These are phyloP conservation scores for Ia io DNA, from an alignment of 2,113 vertebrate species.

Conservation along the genomic window DNA sequence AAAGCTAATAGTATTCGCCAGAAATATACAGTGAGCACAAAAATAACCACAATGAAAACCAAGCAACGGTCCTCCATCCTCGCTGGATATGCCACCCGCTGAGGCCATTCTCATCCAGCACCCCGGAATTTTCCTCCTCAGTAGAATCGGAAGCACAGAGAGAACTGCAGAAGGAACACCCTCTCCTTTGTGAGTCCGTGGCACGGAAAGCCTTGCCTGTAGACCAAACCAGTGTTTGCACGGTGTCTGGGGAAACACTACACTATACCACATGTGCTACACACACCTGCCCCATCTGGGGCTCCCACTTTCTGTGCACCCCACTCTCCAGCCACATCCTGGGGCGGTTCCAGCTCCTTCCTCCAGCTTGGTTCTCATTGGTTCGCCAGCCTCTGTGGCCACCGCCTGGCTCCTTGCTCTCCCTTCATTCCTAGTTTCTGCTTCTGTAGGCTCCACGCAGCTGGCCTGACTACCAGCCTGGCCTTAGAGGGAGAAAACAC, in stretches of 20 bases:
- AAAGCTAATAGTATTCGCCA: conserved; percentile 10
- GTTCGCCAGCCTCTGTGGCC: background rate
- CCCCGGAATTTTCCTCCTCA: background rate
- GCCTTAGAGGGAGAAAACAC: background rate
- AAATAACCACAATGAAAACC: background rate
- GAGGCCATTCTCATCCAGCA: background rate
- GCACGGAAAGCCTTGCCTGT: background rate
- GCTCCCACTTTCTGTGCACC: background rate
- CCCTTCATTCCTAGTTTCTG: background rate
- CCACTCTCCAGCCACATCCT: accelerated
- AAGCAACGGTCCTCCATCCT: background rate
- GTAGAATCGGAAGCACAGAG: background rate
- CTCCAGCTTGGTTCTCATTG: background rate
- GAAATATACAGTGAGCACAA: background rate
- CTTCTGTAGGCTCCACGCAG: background rate
- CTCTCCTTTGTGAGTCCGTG: background rate
- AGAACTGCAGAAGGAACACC: background rate
- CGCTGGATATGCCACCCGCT: background rate
- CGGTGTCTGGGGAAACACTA: background rate
- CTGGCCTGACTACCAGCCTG: background rate
- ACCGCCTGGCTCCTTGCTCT: background rate
- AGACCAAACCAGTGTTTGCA: background rate
- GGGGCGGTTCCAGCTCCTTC: background rate
- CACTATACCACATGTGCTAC: accelerated
- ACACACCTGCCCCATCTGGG: background rate